These are phyloP conservation scores for Proterorhinus semilunaris DNA, from an alignment of 2,113 vertebrate genomes.

Conservation along the genomic window DNA sequence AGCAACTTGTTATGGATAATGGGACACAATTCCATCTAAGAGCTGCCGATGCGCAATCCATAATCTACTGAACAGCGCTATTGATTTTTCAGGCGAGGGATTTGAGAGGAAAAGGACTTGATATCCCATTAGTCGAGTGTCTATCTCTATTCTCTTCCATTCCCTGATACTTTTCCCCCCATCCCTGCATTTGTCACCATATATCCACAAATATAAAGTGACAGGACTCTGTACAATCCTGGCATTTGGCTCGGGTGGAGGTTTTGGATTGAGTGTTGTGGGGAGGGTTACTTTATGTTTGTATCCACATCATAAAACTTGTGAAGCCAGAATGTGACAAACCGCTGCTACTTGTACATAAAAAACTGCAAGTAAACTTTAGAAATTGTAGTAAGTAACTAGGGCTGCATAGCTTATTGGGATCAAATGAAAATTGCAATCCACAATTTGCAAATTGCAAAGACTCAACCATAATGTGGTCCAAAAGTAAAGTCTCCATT, in stretches of 20 bases:
- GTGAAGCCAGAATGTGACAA: too few species aligned
- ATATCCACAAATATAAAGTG: constrained; percentile 18
- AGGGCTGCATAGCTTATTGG: too few species aligned
- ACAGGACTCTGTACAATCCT: not conserved
- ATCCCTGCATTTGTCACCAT: constrained; percentile 1
- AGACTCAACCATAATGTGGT: too few species aligned
- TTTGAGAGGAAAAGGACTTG: constrained; percentile 62
- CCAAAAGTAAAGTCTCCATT: too few species aligned
- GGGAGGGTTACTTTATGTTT: too few species aligned
- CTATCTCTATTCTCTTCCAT: constrained; percentile 53
- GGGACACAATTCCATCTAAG: constrained; percentile 30
- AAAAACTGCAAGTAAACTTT: too few species aligned
- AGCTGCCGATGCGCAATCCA: constrained; percentile 58
- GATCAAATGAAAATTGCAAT: too few species aligned
- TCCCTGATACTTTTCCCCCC: constrained; percentile 8
- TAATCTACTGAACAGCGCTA: constrained; percentile 63
- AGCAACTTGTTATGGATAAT: constrained; percentile 49
- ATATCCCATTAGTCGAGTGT: constrained; percentile 60
- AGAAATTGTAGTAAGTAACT: too few species aligned
- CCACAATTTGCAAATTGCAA: too few species aligned
- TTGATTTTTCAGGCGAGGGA: constrained; percentile 57
- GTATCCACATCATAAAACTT: too few species aligned
- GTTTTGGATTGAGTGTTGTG: too few species aligned
- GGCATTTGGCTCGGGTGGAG: not conserved
- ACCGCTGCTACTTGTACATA: too few species aligned